These are phyloP conservation scores for Hesperia comma DNA, from an alignment of 2,888 invertebrate species.

Conservation along the genomic window DNA sequence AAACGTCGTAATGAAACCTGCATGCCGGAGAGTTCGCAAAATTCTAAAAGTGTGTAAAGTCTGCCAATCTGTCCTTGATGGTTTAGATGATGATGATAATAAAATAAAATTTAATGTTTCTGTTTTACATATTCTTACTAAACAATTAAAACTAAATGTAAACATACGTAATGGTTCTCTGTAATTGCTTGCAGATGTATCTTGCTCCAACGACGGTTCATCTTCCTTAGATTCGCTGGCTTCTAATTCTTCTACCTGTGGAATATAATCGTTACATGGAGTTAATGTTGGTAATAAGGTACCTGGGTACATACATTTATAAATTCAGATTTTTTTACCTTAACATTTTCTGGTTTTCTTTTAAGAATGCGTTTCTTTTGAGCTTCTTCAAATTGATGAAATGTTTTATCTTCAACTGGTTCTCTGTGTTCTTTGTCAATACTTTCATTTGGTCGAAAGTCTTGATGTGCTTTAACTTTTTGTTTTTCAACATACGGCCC, in stretches of 20 bases:
- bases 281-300: background rate
- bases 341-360: slow-evolving; percentile 52
- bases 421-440: slow-evolving; percentile 57
- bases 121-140: no score
- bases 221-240: slow-evolving; percentile 43
- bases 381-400: slow-evolving; percentile 75
- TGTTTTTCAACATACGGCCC: slow-evolving; percentile 63
- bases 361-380: slow-evolving; percentile 78
- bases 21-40: no score
- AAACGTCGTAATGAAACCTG: no score
- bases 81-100: no score
- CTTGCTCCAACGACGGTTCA: slow-evolving; percentile 62
- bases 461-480: slow-evolving; percentile 72
- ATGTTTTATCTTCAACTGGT: slow-evolving; percentile 64
- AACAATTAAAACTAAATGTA: background rate
- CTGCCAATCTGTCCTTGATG: no score
- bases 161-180: slow-evolving; percentile 66
- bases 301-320: background rate
- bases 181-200: slow-evolving; percentile 69
- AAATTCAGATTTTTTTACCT: slow-evolving; percentile 40
- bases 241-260: slow-evolving; percentile 19
- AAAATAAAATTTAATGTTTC: no score
- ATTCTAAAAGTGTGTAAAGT: no score
- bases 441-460: slow-evolving; percentile 62
- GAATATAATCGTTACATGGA: background rate